These are phyloP conservation scores for Asbolus verrucosus DNA, from an alignment of 1,140 invertebrate species.

Conservation along the genomic window DNA sequence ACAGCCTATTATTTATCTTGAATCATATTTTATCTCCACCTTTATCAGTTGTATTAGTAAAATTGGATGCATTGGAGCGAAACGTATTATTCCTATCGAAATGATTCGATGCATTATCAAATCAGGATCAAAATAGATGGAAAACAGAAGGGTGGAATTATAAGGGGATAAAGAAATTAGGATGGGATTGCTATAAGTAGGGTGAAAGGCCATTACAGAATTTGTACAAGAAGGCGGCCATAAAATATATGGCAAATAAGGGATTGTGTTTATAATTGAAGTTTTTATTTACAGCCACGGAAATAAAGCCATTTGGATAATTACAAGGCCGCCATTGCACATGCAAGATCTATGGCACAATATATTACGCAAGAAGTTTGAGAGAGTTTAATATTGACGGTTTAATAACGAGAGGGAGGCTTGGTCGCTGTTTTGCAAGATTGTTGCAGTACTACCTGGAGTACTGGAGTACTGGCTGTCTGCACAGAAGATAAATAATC, in stretches of 20 bases:
- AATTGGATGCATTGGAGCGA: slow-evolving; percentile 42
- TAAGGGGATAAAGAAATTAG: slow-evolving; percentile 48
- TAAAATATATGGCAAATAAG: slow-evolving; percentile 43
- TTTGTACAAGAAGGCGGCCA: slow-evolving; percentile 28
- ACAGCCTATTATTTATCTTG: slow-evolving; percentile 24
- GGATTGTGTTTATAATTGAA: slow-evolving; percentile 37
- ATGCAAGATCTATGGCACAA: slow-evolving; percentile 13
- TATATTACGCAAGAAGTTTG: slow-evolving; percentile 6
- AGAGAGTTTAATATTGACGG: slow-evolving; percentile 7
- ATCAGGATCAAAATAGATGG: slow-evolving; percentile 52
- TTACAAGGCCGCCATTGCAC: slow-evolving; percentile 8
- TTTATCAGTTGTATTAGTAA: slow-evolving; percentile 37
- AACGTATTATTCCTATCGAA: slow-evolving; percentile 44
- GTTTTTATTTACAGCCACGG: slow-evolving; percentile 31
- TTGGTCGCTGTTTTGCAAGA: too few relatives aligned
- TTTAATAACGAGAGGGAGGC: too few relatives aligned
- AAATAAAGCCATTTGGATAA: slow-evolving; percentile 38
- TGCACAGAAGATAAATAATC: too few relatives aligned
- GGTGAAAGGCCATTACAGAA: slow-evolving; percentile 43
- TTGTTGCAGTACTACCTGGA: too few relatives aligned
- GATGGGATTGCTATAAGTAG: slow-evolving; percentile 38
- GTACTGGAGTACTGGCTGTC: too few relatives aligned
- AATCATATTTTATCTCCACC: slow-evolving; percentile 38
- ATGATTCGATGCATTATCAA: slow-evolving; percentile 50
- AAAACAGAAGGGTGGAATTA: slow-evolving; percentile 52